These are phyloP conservation scores for Uropetala carovei DNA, from an alignment of 2,888 invertebrate genomes.

Conservation along the genomic window DNA sequence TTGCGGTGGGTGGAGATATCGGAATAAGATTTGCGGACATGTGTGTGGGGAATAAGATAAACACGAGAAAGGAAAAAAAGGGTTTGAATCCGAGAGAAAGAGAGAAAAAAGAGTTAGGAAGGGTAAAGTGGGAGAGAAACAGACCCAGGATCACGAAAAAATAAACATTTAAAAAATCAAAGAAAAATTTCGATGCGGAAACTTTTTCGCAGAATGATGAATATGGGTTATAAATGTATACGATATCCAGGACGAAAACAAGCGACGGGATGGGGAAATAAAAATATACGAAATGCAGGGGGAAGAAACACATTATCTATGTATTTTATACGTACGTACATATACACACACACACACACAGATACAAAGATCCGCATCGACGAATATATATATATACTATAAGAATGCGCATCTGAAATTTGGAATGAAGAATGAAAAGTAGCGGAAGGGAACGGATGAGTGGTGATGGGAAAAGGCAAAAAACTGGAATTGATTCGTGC, in stretches of 20 bases:
- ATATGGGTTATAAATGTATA: background rate
- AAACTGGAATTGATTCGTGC: constrained; percentile 29
- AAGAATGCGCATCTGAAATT: background rate
- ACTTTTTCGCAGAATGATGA: no score
- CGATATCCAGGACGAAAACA: background rate
- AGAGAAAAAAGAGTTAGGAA: background rate
- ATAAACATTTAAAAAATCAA: constrained; percentile 1
- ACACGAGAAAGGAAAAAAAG: constrained; percentile 18
- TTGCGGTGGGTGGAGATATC: background rate
- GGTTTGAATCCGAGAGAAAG: background rate
- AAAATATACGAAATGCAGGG: background rate
- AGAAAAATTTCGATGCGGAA: no score
- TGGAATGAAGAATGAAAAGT: background rate
- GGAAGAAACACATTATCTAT: background rate
- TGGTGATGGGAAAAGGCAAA: constrained; percentile 16
- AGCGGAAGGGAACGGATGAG: constrained; percentile 16
- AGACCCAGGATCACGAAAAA: background rate
- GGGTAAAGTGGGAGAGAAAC: constrained; percentile 1
- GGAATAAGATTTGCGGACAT: constrained; percentile 37
- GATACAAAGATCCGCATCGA: background rate
- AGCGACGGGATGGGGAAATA: background rate
- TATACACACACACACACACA: background rate
- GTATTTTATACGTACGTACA: background rate
- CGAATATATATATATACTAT: background rate
- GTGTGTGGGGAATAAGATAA: constrained; percentile 43